phyloP scores from a whole-genome alignment of 1,140 invertebrate genomes.

The Brachionus rotundiformis region DNA sequence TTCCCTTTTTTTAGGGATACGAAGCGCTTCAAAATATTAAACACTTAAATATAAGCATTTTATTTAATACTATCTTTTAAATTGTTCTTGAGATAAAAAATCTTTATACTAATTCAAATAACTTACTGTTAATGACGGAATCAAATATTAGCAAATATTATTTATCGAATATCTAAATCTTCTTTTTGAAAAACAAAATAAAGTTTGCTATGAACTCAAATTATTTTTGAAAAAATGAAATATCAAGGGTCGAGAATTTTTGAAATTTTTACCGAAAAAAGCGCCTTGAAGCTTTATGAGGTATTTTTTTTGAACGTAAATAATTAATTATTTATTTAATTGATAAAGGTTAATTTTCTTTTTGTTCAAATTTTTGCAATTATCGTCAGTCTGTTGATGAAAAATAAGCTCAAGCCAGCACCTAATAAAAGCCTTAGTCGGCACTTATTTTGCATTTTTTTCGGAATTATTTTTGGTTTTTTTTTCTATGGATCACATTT shows the following conservation, averaged over 20 bases:
- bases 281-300: not conserved
- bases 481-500: conserved; percentile 33
- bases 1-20: not conserved
- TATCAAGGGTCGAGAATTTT: conserved; percentile 26
- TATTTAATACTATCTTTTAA: not conserved
- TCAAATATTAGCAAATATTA: not conserved
- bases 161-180: too few species aligned
- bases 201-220: too few species aligned
- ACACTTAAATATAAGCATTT: not conserved
- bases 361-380: conserved; percentile 4
- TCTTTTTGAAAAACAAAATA: not conserved
- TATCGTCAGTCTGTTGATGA: not conserved
- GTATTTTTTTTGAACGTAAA: too few species aligned
- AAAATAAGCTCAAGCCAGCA: not conserved
- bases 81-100: not conserved
- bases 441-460: conserved; percentile 9
- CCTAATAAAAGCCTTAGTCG: not conserved
- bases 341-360: conserved; percentile 35
- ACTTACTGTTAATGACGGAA: not conserved
- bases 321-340: not conserved
- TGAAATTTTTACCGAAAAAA: not conserved
- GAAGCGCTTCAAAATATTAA: not conserved
- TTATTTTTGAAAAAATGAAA: conserved; percentile 1
- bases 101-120: too few species aligned
- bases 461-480: conserved; percentile 9